phyloP scores from a whole-genome alignment of 2,888 invertebrate species.

The Xanthorhoe designata region DNA sequence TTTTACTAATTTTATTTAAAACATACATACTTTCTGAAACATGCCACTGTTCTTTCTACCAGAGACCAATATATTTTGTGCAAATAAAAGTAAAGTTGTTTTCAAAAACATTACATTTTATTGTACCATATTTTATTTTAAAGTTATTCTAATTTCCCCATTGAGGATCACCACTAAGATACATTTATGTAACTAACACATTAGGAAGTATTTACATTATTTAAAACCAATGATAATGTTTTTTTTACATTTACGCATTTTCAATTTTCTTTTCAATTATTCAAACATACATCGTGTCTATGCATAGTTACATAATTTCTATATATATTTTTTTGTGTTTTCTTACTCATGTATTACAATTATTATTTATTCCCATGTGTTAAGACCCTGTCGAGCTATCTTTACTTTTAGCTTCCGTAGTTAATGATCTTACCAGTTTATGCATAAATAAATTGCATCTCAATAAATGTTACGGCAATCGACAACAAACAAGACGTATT shows the following conservation, averaged over 20 bases:
- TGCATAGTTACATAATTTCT: background rate
- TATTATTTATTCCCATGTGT: background rate
- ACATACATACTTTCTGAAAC: background rate
- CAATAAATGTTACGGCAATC: background rate
- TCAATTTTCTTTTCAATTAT: background rate
- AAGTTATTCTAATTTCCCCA: slow-evolving; percentile 41
- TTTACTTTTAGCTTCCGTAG: background rate
- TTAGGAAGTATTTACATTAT: slow-evolving; percentile 40
- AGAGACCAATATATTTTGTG: background rate
- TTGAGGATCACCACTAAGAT: slow-evolving; percentile 40
- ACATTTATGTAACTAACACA: slow-evolving; percentile 29
- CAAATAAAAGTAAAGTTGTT: slow-evolving; percentile 41
- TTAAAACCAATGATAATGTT: slow-evolving; percentile 17
- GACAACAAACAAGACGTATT: background rate
- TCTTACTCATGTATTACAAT: background rate
- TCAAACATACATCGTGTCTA: background rate
- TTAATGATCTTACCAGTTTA: background rate
- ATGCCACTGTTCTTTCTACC: background rate
- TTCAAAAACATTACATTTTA: slow-evolving; percentile 48
- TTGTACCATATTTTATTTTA: slow-evolving; percentile 49
- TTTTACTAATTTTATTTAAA: background rate
- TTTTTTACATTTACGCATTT: slow-evolving; percentile 34
- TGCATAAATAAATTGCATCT: background rate
- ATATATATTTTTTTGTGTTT: slow-evolving; percentile 6
- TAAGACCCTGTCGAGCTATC: slow-evolving; percentile 2